Base-by-base conservation (phyloP, 2,888 invertebrate genomes). In the Gerosis bhagava region DNA sequence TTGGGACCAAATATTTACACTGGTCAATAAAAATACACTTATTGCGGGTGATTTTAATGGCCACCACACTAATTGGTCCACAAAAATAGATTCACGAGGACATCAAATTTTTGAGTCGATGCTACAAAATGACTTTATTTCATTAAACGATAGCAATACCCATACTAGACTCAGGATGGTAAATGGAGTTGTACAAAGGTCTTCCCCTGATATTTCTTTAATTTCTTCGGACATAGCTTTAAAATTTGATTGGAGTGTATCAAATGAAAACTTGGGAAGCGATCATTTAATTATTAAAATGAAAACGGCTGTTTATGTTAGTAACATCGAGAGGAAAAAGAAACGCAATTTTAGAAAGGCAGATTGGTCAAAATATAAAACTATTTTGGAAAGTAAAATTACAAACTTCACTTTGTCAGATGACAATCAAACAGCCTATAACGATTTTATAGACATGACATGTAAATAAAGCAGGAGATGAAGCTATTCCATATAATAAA, bases 201-300 rank as follows among this genome's bases (percentile, higher is more conserved):
- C 50, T 0, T 25, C 53, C 3, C 54, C 54, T 0, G 54, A 51
- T 22, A 41, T 54, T 10, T 45, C 51, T 3, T 40, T 51, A 22
- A 24, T 17, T 2, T 28, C 54, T 0, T 17, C 40, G 2, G 46
- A 50, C 24, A 6, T 53, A 12, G 26, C 51, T 1, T 28, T 34
- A 1, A 8, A 29, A 7, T 24, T 53, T 17, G 7, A 22, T 6
- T 53, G 53, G 50, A 37, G 15, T 2, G 35, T 46, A 6, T 43
- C 24, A 3, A 53, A 54, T n/a, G 54, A 51, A 35, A 25, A 36
- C 6, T 34, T 54, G 11, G 49, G 51, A 1, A 54, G 53, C 28
- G 53, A 54, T 10, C 46, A 54, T 19, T 28, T 45, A 2, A 36
- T 50, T 5, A 24, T 49, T 34, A 40, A 39, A 24, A 5, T 26